Evolutionary conservation across 2,797 vertebrate genomes (phyloP).

Genomic region (Ambastaia sidthimunki): DNA sequence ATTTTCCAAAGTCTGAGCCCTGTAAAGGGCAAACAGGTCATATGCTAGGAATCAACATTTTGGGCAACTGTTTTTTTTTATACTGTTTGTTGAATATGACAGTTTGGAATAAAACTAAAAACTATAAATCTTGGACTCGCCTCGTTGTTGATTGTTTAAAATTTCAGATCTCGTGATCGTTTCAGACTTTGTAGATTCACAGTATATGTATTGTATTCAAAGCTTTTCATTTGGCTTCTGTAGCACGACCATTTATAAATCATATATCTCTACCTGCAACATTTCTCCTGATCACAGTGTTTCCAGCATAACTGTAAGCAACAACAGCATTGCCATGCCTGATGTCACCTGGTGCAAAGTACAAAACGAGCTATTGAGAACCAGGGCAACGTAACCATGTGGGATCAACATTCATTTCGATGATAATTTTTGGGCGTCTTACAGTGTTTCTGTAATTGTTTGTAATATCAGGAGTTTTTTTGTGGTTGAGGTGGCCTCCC

Average conservation of each 20-base stretch:
- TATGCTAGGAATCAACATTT: slow-evolving; percentile 23
- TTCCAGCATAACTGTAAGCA: background rate
- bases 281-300: background rate
- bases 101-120: slow-evolving; percentile 49
- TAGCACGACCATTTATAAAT: background rate
- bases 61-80: slow-evolving; percentile 1
- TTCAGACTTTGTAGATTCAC: background rate
- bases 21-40: slow-evolving; percentile 20
- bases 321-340: slow-evolving; percentile 5
- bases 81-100: slow-evolving; percentile 19
- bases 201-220: no score
- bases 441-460: background rate
- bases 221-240: background rate
- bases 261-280: background rate
- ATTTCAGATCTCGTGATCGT: background rate
- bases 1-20: slow-evolving; percentile 24
- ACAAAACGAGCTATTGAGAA: slow-evolving; percentile 12
- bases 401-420: background rate
- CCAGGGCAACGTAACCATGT: slow-evolving; percentile 5
- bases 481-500: background rate
- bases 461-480: slow-evolving; percentile 17
- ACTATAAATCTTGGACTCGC: background rate
- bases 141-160: background rate
- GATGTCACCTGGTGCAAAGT: background rate
- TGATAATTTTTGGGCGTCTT: slow-evolving; percentile 2